phyloP scores from a whole-genome alignment of 1,140 invertebrate species.

The Caenorhabditis inopinata region DNA sequence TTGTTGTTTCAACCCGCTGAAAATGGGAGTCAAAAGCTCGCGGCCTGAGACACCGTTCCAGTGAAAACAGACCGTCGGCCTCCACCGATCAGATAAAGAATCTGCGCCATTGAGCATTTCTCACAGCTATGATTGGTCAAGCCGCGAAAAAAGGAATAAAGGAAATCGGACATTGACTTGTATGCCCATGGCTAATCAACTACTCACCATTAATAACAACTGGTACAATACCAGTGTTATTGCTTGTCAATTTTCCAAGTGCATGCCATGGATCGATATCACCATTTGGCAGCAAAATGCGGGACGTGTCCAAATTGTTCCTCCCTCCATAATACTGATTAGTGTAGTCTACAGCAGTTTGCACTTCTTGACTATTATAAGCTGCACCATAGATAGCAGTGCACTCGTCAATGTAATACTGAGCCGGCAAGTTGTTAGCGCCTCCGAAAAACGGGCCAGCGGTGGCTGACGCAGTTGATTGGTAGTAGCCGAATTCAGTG shows the following conservation, averaged over 20 bases:
- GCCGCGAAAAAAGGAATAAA: too few relatives aligned
- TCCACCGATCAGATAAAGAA: too few relatives aligned
- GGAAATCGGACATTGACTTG: too few relatives aligned
- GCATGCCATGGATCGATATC: slow-evolving; percentile 91
- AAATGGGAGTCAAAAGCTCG: too few relatives aligned
- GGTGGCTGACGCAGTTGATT: slow-evolving; percentile 75
- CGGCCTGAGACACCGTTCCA: too few relatives aligned
- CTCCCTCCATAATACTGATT: slow-evolving; percentile 81
- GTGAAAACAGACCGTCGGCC: too few relatives aligned
- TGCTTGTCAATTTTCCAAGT: slow-evolving; percentile 70
- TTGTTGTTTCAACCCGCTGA: too few relatives aligned
- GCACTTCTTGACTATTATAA: slow-evolving; percentile 72
- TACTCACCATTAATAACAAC: slow-evolving; percentile 55
- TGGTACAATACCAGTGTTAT: slow-evolving; percentile 63
- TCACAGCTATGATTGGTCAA: too few relatives aligned
- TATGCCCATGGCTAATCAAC: too few relatives aligned
- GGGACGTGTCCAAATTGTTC: slow-evolving; percentile 72
- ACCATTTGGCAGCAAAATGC: slow-evolving; percentile 84
- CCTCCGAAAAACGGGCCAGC: slow-evolving; percentile 47
- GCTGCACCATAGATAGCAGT: slow-evolving; percentile 76
- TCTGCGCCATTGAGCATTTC: too few relatives aligned
- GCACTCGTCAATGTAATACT: slow-evolving; percentile 79
- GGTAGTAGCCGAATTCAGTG: slow-evolving; percentile 89
- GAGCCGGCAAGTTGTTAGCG: slow-evolving; percentile 64
- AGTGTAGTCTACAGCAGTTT: slow-evolving; percentile 70